Base-by-base conservation (phyloP, 2,888 invertebrate genomes). In the Drosophila borborema region DNA sequence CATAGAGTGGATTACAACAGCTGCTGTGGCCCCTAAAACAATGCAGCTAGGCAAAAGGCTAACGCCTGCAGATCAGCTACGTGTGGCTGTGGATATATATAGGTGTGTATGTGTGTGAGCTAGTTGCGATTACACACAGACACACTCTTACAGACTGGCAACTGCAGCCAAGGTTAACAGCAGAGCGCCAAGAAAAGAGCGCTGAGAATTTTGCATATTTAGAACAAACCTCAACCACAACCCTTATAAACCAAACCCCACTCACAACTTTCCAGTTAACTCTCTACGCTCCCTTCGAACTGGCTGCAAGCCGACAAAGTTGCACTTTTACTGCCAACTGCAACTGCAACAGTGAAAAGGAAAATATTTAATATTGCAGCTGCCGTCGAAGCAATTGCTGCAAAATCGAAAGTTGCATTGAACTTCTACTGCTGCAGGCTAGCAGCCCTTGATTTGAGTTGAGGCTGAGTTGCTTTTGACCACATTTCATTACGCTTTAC, bases 251-350 rank as follows among this genome's bases (percentile, higher is more conserved):
- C 20, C 28, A 54, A 38, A 14, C 23, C 53, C 53, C 49, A n/a
- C 49, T n/a, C 49, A 2, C 34, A 49, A 18, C 28, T 31, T 14
- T 4, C n/a, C n/a, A 23, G 46, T 14, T 23, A 23, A 23, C 56
- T 28, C 41, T 28, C 23, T 34, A 10, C 28, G 40, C 6, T 0
- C 14, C 20, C 40, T 36, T 5, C 0, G 2, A 1, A 2, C 38
- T 48, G 18, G 67, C 58, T 67, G 61, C 62, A 59, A 65, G 64
- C 75, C 63, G 72, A 85, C 86, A 85, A 84, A 85, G 86, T 85
- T 85, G 86, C 86, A 82, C 81, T 84, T 85, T 85, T 86, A 84
- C 83, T 76, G 61, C 64, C 83, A 72, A 63, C 62, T 73, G 76
- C 82, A 64, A 56, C 64, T 66, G 68, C 56, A 60, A 20, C 18